These are phyloP conservation scores for Apus apus DNA, from an alignment of 2,113 vertebrate genomes.

Conservation along the genomic window DNA sequence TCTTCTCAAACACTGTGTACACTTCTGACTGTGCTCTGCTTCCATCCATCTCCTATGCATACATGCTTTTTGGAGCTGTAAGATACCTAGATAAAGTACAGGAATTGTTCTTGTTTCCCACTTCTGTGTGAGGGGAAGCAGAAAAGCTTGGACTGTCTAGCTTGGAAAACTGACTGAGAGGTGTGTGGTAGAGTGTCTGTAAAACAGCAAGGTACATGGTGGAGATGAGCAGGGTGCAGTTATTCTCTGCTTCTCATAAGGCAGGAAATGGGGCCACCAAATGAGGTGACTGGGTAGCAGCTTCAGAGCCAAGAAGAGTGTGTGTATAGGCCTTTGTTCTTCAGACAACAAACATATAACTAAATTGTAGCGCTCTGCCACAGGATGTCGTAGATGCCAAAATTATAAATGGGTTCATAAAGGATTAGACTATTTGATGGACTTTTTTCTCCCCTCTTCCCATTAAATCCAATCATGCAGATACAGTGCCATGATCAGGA, in stretches of 20 bases:
- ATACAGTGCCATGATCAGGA: slow-evolving; percentile 15
- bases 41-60: neutral
- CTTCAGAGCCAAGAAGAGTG: neutral
- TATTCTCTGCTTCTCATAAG: slow-evolving; percentile 20
- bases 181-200: neutral
- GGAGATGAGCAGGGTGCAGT: neutral
- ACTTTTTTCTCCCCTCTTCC: accelerated
- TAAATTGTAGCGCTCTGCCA: slow-evolving; percentile 65
- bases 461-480: slow-evolving; percentile 35
- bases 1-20: neutral
- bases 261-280: slow-evolving; percentile 53
- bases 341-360: slow-evolving; percentile 62
- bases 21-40: slow-evolving; percentile 5
- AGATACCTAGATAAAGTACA: neutral
- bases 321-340: slow-evolving; percentile 59
- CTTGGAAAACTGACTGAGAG: neutral
- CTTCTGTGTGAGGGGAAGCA: neutral
- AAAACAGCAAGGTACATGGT: neutral
- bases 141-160: neutral
- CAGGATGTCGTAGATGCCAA: slow-evolving; percentile 65
- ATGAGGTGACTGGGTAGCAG: slow-evolving; percentile 40
- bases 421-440: slow-evolving; percentile 50
- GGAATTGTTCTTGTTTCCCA: neutral
- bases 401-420: slow-evolving; percentile 58
- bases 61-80: neutral